Evolutionary conservation across 2,888 invertebrate species (phyloP).

Genomic region (Limnephilus lunatus): DNA sequence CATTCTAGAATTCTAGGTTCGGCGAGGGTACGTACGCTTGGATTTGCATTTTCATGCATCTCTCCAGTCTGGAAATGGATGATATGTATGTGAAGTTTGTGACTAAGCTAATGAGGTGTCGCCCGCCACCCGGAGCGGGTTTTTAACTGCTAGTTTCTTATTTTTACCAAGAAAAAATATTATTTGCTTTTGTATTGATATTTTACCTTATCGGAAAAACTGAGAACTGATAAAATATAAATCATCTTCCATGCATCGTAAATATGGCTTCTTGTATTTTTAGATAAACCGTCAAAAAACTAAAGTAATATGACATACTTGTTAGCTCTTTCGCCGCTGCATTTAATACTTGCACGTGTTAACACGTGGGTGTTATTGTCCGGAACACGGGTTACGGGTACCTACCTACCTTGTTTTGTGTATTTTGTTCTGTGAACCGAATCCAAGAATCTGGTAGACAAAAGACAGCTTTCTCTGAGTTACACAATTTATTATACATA

Average conservation of each 20-base stretch:
- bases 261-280: neutral
- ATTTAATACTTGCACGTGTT: neutral
- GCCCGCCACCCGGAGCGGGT: no score
- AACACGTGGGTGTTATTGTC: conserved; percentile 2
- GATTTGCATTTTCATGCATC: no score
- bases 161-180: no score
- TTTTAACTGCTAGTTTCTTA: no score
- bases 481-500: neutral
- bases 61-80: no score
- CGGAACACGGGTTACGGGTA: neutral
- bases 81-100: no score
- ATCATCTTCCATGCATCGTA: neutral
- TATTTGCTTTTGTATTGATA: no score
- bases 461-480: neutral
- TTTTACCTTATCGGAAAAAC: no score
- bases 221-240: no score
- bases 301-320: neutral
- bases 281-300: neutral
- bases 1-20: no score
- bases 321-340: neutral
- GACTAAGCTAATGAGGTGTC: no score
- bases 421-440: neutral
- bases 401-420: neutral
- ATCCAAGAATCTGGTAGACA: neutral
- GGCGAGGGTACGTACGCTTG: no score